These are phyloP conservation scores for Psix sp. DNA, from an alignment of 1,140 invertebrate species.

Conservation along the genomic window DNA sequence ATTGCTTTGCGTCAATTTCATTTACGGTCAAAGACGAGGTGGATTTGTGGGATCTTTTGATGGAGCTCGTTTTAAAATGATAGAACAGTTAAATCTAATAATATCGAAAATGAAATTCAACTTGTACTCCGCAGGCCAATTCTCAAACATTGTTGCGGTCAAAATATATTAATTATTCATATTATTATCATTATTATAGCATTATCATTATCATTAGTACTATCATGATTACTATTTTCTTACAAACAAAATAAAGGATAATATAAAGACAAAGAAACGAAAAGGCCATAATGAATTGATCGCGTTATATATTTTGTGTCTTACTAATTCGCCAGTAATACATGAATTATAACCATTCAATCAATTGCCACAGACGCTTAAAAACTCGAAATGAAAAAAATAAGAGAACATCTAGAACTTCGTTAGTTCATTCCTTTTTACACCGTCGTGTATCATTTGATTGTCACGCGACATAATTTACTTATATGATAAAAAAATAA, in stretches of 20 bases:
- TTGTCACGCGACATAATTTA: conserved; percentile 38
- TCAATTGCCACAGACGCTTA: conserved; percentile 17
- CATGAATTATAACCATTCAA: too few relatives aligned
- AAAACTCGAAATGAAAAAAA: conserved; percentile 17
- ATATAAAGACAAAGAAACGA: conserved; percentile 13
- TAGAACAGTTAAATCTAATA: background rate
- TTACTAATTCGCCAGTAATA: conserved; percentile 15
- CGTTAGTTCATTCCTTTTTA: conserved; percentile 32
- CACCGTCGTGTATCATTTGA: conserved; percentile 26
- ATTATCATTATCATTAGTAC: conserved; percentile 15
- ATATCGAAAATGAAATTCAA: background rate
- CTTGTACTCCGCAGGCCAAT: background rate
- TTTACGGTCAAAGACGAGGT: conserved; percentile 22
- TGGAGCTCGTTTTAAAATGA: conserved; percentile 7
- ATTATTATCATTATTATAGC: conserved; percentile 21
- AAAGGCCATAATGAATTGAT: conserved; percentile 33
- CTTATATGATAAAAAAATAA: conserved; percentile 29
- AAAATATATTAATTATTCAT: conserved; percentile 4
- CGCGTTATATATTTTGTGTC: conserved; percentile 33
- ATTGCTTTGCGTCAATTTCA: background rate
- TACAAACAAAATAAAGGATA: conserved; percentile 19
- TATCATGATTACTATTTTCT: conserved; percentile 22
- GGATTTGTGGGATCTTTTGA: conserved; percentile 26
- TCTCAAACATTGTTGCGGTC: background rate
- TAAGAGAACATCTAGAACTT: too few relatives aligned